Evolutionary conservation across 2,797 vertebrate genomes (phyloP), one percentile per base, ranked within the genome.

Genomic region (Chrosomus eos): DNA sequence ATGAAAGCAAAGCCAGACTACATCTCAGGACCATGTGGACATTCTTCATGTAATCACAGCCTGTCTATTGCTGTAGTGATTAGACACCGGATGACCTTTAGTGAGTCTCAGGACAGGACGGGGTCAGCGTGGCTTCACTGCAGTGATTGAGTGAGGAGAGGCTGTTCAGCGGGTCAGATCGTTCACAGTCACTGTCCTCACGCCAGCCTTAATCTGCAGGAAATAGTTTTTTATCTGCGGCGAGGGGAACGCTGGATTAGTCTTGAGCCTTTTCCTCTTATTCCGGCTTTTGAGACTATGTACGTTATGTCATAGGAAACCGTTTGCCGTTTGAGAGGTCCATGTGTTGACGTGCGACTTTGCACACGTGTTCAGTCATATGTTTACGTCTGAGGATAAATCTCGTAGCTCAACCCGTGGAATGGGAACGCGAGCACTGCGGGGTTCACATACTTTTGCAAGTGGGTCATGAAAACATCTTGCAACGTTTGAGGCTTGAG

Each of bases 1-100:
- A 40, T 60, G 33, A 58, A 76, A 58, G 74, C 21, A 38, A 36
- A 80, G 28, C 43, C 78, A 51, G 60, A 79, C 33, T 31, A 13
- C 58, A 53, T 3, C 38, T 70, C 26, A 81, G 40, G 38, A 53
- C 19, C 60, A 70, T 19, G 31, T 74, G 45, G 66, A 36, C 45
- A 67, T 71, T 67, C 60, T 38, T 70, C 26, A 6, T 55, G 53
- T 33, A 70, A 84, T 58, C 64, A 40, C 62, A 70, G 26, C 75
- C 19, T 58, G 66, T 58, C 48, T 48, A 6, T 60, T 87, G 66
- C 76, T 68, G 18, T 73, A 40, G 31, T 53, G 7, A 48, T 73
- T 26, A 80, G 71, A 62, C 81, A 87, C 43, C 48, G 18, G 19
- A 53, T 80, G 40, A 80, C 77, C 71, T 62, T 55, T 33, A 51